Evolutionary conservation across 2,888 invertebrate genomes (phyloP), one percentile per base, ranked within the genome.

Genomic region (Ophioninae sp.): DNA sequence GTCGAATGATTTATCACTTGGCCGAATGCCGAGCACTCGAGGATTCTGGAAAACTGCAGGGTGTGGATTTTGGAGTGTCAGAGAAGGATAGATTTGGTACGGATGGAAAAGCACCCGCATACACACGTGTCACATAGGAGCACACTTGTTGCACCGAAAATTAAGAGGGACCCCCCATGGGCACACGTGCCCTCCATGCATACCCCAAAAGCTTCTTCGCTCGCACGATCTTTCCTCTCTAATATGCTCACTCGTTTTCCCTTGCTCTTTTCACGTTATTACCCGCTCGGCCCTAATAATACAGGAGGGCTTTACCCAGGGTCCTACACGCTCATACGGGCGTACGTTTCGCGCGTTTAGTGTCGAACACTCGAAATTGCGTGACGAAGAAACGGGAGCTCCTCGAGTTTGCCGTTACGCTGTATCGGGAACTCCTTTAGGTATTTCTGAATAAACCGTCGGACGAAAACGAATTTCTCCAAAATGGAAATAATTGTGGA

Each of bases 101-200:
- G 75, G 73, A 85, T 73, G 79, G 81, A 23, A 39, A 30, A 56
- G 61, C 84, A 81, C 64, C 79, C 67, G 37, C 65, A 22, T 10
- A 41, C 85, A 89, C 90, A 90, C 88, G 88, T 90, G 90, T 88
- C 87, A 64, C 13, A 51, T 63, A 65, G 63, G 37, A 88, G 86
- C 86, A 90, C 91, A 91, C 91, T 91, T 91, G 91, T 91, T 91
- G 91, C 91, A 87, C 87, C 85, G 74, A 87, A 90, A 89, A 86
- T 87, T 79, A 85, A 77, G 83, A 85, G 82, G 73, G 89, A 89
- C 91, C 91, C 91, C 91, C 91, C 88, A 89, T 89, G 76, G 90
- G 41, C 82, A 90, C 91, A 91, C 90, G 90, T 91, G 91, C 90
- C 90, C 87, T 87, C 86, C 91, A 90, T 89, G 78, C 86, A 86